phyloP scores from a whole-genome alignment of 2,113 vertebrate genomes.

The Edolisoma coerulescens region DNA sequence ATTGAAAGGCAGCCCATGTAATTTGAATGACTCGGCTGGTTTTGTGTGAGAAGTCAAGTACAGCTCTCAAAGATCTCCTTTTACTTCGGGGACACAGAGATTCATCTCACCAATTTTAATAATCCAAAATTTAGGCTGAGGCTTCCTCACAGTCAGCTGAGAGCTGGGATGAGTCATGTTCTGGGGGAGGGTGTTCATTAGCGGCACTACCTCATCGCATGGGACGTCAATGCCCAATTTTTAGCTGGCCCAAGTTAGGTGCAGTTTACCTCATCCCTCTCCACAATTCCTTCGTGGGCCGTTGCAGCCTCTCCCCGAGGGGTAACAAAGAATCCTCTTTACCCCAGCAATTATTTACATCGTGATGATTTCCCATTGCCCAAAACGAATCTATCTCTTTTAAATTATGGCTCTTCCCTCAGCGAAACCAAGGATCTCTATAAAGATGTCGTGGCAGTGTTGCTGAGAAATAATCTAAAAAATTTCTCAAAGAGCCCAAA shows the following conservation, averaged over 20 bases:
- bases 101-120: not conserved
- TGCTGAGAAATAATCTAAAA: not conserved
- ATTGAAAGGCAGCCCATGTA: not conserved
- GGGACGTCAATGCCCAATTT: not conserved
- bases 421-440: not conserved
- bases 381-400: not conserved
- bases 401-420: not conserved
- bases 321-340: not conserved
- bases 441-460: not conserved
- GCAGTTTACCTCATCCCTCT: not conserved
- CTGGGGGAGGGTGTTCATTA: not conserved
- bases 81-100: not conserved
- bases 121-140: not conserved
- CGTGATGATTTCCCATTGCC: not conserved
- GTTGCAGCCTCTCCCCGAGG: fast-evolving
- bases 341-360: not conserved
- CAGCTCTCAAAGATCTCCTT: not conserved
- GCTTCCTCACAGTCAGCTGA: not conserved
- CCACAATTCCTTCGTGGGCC: not conserved
- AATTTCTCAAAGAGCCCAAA: not conserved
- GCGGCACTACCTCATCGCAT: not conserved
- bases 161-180: not conserved
- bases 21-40: not conserved
- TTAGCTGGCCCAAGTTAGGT: not conserved
- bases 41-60: not conserved